phyloP scores from a whole-genome alignment of 2,888 invertebrate genomes.

The Oeneis ivallda region DNA sequence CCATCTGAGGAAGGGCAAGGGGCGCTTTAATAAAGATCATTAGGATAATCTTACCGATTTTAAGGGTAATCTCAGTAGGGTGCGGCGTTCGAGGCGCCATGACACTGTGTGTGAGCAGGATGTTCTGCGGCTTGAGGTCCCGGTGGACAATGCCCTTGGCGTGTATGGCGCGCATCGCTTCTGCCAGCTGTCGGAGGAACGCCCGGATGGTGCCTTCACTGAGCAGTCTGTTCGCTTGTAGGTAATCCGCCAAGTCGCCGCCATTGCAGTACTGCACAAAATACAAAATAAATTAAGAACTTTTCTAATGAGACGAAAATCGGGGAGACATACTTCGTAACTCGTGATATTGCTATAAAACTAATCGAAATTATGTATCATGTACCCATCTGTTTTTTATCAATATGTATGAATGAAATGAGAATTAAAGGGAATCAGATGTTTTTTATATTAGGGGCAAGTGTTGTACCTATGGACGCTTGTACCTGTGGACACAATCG shows the following conservation, averaged over 20 bases:
- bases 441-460: no score
- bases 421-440: no score
- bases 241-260: slow-evolving; percentile 98
- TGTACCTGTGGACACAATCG: no score
- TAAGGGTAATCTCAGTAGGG: slow-evolving; percentile 93
- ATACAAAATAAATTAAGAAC: not conserved
- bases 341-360: no score
- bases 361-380: no score
- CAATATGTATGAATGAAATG: not conserved
- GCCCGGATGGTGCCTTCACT: slow-evolving; percentile 98
- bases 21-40: not conserved
- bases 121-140: slow-evolving; percentile 99
- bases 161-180: slow-evolving; percentile 98
- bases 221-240: slow-evolving; percentile 94
- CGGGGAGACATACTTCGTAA: not conserved
- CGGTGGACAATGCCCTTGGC: slow-evolving; percentile 99
- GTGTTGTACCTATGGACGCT: no score
- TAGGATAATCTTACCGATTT: slow-evolving; percentile 88
- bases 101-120: slow-evolving; percentile 93
- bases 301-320: not conserved
- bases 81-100: slow-evolving; percentile 84
- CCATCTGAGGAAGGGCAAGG: not conserved
- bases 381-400: not conserved
- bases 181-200: slow-evolving; percentile 97
- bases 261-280: slow-evolving; percentile 95